Evolutionary conservation across 2,797 vertebrate species (phyloP).

Genomic region (Halcyon leucocephala): DNA sequence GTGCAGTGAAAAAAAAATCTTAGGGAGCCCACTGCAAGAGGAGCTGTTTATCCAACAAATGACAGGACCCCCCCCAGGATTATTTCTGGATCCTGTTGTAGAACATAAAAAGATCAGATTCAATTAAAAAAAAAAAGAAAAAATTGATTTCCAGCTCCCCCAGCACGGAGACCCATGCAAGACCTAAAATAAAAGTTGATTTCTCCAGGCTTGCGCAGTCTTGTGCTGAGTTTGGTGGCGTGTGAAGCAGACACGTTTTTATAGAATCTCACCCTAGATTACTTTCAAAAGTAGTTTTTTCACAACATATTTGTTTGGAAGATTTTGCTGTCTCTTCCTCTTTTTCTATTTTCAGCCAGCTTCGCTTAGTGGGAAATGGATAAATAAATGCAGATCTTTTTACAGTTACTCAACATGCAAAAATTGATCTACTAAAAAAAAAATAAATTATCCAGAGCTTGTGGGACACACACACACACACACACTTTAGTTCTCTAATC

Average conservation of each 20-base stretch:
- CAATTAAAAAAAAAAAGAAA: constrained; percentile 61
- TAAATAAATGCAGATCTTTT: constrained; percentile 53
- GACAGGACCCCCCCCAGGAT: constrained; percentile 46
- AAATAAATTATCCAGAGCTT: neutral
- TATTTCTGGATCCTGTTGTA: constrained; percentile 74
- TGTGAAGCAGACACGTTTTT: constrained; percentile 75
- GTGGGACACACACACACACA: neutral
- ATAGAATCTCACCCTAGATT: constrained; percentile 76
- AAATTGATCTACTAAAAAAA: constrained; percentile 54
- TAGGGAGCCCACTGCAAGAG: constrained; percentile 42
- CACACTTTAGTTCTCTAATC: constrained; percentile 62
- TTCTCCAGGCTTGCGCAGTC: constrained; percentile 75
- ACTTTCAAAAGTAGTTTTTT: constrained; percentile 76
- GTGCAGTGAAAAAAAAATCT: neutral
- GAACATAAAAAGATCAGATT: constrained; percentile 74
- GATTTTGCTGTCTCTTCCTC: constrained; percentile 67
- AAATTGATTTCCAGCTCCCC: constrained; percentile 72
- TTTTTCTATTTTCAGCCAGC: constrained; percentile 72
- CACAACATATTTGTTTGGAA: constrained; percentile 74
- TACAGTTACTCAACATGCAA: constrained; percentile 19
- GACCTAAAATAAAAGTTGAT: constrained; percentile 75
- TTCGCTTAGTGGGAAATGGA: constrained; percentile 60
- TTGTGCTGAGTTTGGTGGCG: constrained; percentile 68
- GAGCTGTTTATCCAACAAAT: constrained; percentile 56
- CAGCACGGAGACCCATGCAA: constrained; percentile 61